Conservation (phyloP, 2,113 vertebrate species). For the Antigone vipio region DNA sequence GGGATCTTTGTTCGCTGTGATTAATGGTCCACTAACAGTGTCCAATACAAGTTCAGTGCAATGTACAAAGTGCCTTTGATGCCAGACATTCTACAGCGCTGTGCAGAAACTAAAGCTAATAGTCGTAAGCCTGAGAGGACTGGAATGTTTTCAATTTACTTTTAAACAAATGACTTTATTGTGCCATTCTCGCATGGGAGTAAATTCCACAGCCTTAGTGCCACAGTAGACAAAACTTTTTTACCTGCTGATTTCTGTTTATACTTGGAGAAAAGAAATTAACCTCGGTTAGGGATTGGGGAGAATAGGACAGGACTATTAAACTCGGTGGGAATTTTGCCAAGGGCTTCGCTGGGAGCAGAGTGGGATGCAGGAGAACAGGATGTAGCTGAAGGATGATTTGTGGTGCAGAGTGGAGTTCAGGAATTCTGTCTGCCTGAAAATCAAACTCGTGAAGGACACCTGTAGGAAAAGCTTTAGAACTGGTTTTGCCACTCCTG, state of each 20-base stretch:
- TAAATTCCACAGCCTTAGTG: conserved; percentile 51
- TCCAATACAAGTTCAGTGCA: conserved; percentile 45
- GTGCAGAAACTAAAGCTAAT: conserved; percentile 60
- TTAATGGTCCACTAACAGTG: conserved; percentile 49
- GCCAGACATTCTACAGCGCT: conserved; percentile 60
- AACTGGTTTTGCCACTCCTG: neutral
- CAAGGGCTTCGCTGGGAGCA: neutral
- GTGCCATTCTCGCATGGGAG: conserved; percentile 57
- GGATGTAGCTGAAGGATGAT: neutral
- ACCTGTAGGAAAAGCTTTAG: neutral
- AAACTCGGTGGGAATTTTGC: conserved; percentile 3
- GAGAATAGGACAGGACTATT: neutral
- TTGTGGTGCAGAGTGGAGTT: neutral
- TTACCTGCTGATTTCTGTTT: conserved; percentile 61
- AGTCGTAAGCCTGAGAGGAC: conserved; percentile 25
- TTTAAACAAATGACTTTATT: conserved; percentile 65
- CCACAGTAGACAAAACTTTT: conserved; percentile 22
- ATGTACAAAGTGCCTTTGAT: conserved; percentile 64
- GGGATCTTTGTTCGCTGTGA: conserved; percentile 56
- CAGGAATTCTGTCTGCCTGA: neutral
- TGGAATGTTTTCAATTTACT: conserved; percentile 70
- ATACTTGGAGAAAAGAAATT: conserved; percentile 38
- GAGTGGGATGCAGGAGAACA: neutral
- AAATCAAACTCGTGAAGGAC: neutral
- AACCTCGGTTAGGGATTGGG: neutral